Percentiles rank a stretch among this genome's conserved stretches.
Conservation (phyloP, 1,140 invertebrate species). For the Nixonia krombeini region DNA sequence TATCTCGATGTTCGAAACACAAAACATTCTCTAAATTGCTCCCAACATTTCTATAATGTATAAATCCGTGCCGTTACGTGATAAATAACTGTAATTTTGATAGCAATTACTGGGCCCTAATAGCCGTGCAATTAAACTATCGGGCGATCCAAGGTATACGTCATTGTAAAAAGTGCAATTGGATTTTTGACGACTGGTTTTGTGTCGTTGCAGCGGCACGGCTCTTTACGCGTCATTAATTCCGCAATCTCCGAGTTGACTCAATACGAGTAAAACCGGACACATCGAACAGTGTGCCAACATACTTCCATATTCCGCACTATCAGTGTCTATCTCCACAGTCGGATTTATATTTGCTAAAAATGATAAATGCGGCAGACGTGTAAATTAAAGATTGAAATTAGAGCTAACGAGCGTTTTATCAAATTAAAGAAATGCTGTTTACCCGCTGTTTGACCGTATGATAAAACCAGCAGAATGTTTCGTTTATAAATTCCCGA, state of each 20-base stretch:
- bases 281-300: constrained; percentile 10
- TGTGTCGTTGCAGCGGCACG: constrained; percentile 15
- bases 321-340: not conserved
- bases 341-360: not conserved
- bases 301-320: too few species aligned
- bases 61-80: constrained; percentile 26
- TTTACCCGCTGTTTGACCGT: too few species aligned
- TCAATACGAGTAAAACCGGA: constrained; percentile 40
- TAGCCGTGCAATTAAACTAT: constrained; percentile 37
- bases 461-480: too few species aligned
- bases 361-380: too few species aligned
- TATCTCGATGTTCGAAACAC: too few species aligned
- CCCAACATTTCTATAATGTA: constrained; percentile 9
- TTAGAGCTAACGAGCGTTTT: too few species aligned
- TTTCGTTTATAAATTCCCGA: too few species aligned
- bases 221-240: constrained; percentile 48
- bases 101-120: constrained; percentile 22
- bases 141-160: constrained; percentile 25
- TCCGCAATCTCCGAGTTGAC: constrained; percentile 34
- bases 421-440: too few species aligned
- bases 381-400: too few species aligned
- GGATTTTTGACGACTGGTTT: constrained; percentile 37
- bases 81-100: constrained; percentile 34
- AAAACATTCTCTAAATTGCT: too few species aligned
- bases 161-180: constrained; percentile 20